Evolutionary conservation across 1,140 invertebrate genomes (phyloP).

Genomic region (Homarus americanus): DNA sequence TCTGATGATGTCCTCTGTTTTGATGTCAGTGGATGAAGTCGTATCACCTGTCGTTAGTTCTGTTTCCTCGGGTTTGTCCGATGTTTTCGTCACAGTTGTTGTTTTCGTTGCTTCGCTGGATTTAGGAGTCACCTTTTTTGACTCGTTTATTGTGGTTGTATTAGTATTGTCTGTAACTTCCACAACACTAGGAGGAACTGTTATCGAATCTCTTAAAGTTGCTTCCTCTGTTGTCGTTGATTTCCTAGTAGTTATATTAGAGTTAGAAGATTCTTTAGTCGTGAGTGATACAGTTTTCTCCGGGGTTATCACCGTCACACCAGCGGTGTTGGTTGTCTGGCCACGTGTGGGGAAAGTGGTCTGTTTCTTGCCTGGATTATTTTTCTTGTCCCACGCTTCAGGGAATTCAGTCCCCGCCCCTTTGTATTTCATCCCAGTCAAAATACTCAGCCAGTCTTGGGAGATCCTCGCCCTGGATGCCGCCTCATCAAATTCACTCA

Average conservation of each 20-base stretch:
- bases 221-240: no score
- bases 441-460: slow-evolving; percentile 69
- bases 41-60: not conserved
- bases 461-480: slow-evolving; percentile 2
- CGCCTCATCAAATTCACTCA: not conserved
- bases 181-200: no score
- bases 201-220: no score
- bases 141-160: not conserved
- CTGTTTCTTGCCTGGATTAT: not conserved
- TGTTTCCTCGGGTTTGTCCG: not conserved
- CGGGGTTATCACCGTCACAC: not conserved
- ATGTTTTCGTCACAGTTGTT: not conserved
- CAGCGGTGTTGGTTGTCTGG: not conserved
- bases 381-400: slow-evolving; percentile 43
- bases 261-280: not conserved
- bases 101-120: no score
- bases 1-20: slow-evolving; percentile 18
- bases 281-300: no score
- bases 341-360: not conserved
- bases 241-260: no score
- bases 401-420: slow-evolving; percentile 41
- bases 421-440: slow-evolving; percentile 69
- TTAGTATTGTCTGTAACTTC: not conserved
- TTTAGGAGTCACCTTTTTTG: not conserved
- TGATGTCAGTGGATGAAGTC: no score